A percentile compares a stretch with the other conserved stretches of the same genome.
phyloP scores from a whole-genome alignment of 1,140 invertebrate genomes.

The Dendrolimus punctatus region DNA sequence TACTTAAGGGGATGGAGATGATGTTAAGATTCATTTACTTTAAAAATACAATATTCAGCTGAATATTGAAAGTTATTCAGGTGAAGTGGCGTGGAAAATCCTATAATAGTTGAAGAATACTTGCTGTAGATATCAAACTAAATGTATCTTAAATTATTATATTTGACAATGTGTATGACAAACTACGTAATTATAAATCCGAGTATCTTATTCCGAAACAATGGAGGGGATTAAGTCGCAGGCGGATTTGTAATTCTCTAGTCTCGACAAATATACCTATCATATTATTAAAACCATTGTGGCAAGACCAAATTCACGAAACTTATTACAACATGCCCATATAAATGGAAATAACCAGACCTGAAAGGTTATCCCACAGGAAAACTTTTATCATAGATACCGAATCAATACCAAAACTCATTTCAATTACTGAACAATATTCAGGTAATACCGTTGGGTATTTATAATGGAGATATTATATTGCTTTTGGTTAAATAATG shows the following conservation, averaged over 20 bases:
- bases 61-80: too few relatives aligned
- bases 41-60: too few relatives aligned
- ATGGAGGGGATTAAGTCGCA: constrained; percentile 10
- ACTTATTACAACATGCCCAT: constrained; percentile 35
- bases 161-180: background rate
- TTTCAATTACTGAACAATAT: constrained; percentile 9
- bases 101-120: too few relatives aligned
- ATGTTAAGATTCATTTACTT: too few relatives aligned
- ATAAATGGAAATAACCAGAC: constrained; percentile 45
- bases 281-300: constrained; percentile 1
- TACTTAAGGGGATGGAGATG: too few relatives aligned
- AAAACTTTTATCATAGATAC: constrained; percentile 29
- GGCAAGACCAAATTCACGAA: constrained; percentile 19
- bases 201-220: constrained; percentile 2
- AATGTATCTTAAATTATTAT: background rate
- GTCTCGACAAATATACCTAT: background rate
- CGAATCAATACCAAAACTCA: constrained; percentile 37
- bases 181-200: background rate
- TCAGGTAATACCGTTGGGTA: constrained; percentile 2
- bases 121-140: too few relatives aligned
- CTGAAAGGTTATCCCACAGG: constrained; percentile 24
- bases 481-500: background rate
- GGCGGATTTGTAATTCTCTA: constrained; percentile 9
- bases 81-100: too few relatives aligned
- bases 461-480: constrained; percentile 12